Percentiles rank a stretch among this genome's conserved stretches.
phyloP scores from a whole-genome alignment of 1,140 invertebrate species.

The Solenopsis invicta region DNA sequence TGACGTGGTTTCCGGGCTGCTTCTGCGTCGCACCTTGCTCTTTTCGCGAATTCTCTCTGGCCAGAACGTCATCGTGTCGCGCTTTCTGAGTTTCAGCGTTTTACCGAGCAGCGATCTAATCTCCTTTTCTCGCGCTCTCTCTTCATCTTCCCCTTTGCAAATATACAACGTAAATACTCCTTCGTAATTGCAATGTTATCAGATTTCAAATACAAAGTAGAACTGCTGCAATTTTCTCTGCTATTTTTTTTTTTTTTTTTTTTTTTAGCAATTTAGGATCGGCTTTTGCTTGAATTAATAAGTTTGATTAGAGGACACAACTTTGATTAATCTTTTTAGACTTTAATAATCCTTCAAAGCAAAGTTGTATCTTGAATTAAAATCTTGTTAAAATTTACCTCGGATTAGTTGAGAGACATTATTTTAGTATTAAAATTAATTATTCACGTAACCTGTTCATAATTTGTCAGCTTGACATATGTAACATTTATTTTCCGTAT shows the following conservation, averaged over 20 bases:
- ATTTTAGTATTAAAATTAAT: slow-evolving; percentile 29
- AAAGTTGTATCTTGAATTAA: background rate
- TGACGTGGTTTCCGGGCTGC: slow-evolving; percentile 29
- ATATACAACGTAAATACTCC: slow-evolving; percentile 29
- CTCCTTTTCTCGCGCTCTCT: background rate
- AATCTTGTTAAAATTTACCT: background rate
- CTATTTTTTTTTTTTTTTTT: slow-evolving; percentile 22
- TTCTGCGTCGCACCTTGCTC: slow-evolving; percentile 50
- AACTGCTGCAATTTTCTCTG: background rate
- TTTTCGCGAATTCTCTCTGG: slow-evolving; percentile 55
- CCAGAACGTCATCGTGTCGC: slow-evolving; percentile 39
- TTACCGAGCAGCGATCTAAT: slow-evolving; percentile 43
- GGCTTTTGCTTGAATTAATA: background rate
- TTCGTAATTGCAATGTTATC: slow-evolving; percentile 45
- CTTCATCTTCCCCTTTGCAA: slow-evolving; percentile 1
- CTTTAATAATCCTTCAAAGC: background rate
- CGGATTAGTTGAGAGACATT: background rate
- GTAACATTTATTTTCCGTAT: background rate
- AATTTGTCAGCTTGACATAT: background rate
- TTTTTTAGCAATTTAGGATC: background rate
- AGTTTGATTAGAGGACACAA: background rate
- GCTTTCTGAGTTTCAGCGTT: slow-evolving; percentile 22
- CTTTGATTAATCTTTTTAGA: background rate
- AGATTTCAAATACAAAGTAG: slow-evolving; percentile 39
- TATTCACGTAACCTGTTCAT: background rate